Evolutionary conservation across 2,113 vertebrate genomes (phyloP), one percentile per base, ranked within the genome.

Genomic region (Corynorhinus townsendii): DNA sequence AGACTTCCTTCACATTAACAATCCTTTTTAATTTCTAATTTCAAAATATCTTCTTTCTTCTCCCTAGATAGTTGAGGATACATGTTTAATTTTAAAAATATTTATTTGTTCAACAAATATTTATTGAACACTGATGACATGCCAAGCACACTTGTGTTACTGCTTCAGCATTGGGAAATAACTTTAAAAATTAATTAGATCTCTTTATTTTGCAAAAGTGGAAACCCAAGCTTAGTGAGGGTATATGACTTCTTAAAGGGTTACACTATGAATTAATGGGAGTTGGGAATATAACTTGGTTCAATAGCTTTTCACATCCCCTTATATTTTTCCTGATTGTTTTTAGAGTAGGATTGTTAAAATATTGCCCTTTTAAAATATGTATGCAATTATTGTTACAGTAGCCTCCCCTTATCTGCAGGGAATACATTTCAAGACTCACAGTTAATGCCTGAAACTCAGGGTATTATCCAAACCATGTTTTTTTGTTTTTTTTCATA

Each of bases 11-110:
- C 81, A 94, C 33, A 90, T 93, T 96, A 90, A 71, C 52, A 73
- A 82, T 73, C 22, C 72, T 49, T 93, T 87, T 91, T 33, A 75
- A 43, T 75, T 87, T 88, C 56, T 45, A 62, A 84, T 82, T 93
- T 68, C 94, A 92, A 86, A 86, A 86, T 73, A 89, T 68, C 33
- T 91, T 92, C 49, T 89, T 96, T 96, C 64, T 94, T 45, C 38
- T 94, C 93, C 62, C 15, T 94, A 81, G 72, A 80, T 91, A 96
- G 85, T 96, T 93, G 56, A 94, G 93, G 83, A 94, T 85, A 71
- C 33, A 79, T 68, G 59, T 19, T 91, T 49, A 97, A 92, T 96
- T 82, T 93, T 62, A 92, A 96, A 96, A 72, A 86, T 92, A 95
- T 93, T 95, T 54, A 77, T 84, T 79, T 90, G 59, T 80, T 97